phyloP scores from a whole-genome alignment of 2,797 vertebrate genomes.

The Paedocypris micromegethes region DNA sequence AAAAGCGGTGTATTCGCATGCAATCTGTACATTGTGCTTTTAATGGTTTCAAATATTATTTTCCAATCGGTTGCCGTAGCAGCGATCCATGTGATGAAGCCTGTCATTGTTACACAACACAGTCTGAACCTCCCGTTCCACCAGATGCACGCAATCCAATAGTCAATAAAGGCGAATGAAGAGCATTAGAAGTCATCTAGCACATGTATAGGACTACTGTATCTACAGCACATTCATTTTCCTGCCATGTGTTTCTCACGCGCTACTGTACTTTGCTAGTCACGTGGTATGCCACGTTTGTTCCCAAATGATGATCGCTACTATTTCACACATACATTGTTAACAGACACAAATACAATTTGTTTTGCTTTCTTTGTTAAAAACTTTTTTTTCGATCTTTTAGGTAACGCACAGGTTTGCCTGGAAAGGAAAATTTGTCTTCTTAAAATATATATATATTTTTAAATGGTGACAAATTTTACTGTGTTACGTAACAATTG shows the following conservation, averaged over 20 bases:
- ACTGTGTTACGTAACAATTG: neutral
- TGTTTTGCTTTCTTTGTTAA: no score
- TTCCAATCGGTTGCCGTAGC: no score
- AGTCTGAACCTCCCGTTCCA: constrained; percentile 9
- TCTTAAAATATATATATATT: neutral
- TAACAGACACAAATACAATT: no score
- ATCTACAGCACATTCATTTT: neutral
- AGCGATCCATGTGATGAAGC: neutral
- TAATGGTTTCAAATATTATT: neutral
- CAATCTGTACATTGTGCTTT: neutral
- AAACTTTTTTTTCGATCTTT: no score
- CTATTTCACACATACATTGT: neutral
- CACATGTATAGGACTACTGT: neutral
- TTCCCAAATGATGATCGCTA: no score
- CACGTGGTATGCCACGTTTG: no score
- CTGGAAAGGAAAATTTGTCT: no score
- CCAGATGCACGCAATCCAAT: constrained; percentile 13
- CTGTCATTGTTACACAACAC: constrained; percentile 20
- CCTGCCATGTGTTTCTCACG: neutral
- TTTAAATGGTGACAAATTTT: neutral
- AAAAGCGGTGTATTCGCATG: neutral
- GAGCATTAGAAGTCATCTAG: constrained; percentile 15
- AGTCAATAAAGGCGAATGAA: constrained; percentile 7
- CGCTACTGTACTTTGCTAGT: neutral
- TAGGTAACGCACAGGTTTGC: no score